Evolutionary conservation across 2,113 vertebrate species (phyloP), one percentile per base, ranked within the genome.

Genomic region (Anarhynchus alexandrinus): DNA sequence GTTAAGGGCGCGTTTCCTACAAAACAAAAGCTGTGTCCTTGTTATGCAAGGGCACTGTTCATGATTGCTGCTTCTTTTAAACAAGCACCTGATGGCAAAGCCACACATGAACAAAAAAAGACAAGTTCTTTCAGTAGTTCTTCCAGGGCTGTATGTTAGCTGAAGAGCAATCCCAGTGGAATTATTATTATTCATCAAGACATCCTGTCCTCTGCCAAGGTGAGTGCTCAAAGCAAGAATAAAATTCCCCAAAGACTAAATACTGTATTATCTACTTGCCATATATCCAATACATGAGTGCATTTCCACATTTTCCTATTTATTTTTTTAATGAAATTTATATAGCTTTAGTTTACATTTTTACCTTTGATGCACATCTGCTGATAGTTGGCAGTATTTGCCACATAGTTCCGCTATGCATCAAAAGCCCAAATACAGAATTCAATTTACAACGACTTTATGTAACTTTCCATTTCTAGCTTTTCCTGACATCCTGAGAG

Each of bases 391-490:
- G 21, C 54, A 70, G 26, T 21, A 38, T 36, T 12, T 86, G 54
- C 47, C 69, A 47, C 15, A 11, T 21, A 78, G 64, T 71, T 92
- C 26, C 2, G 5, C 52, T 38, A 8, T 4, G 43, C 47, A 79
- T 10, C 36, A 76, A 17, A 81, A 85, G 29, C 26, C 36, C 42
- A 43, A 92, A 42, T 11, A 34, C 20, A 76, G 27, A 93, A 85
- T 83, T 70, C 64, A 72, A 18, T 34, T 52, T 77, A 78, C 36
- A 55, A 61, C 15, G 86, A 82, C 43, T 88, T 94, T 88, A 94
- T 54, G 21, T 81, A 96, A 89, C 82, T 82, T 94, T 80, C 92
- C 83, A 92, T 86, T 96, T 96, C 81, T 86, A 84, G 86, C 71
- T 76, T 77, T 62, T 94, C 70, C 70, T 93, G 58, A 94, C 88